phyloP scores from a whole-genome alignment of 2,888 invertebrate genomes.

The Choreutis nemorana region DNA sequence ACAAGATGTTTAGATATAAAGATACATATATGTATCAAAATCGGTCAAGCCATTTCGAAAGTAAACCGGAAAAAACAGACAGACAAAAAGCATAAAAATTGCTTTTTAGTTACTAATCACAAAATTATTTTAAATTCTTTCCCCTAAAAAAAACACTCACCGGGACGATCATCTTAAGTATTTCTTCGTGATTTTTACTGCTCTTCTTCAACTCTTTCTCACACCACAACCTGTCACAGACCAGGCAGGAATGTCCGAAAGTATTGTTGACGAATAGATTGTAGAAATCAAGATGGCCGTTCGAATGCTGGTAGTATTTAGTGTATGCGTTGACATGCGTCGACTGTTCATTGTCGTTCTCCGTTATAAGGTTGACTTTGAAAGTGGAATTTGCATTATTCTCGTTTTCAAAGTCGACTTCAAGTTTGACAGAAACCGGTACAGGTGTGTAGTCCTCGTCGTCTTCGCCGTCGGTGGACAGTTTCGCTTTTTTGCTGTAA shows the following conservation, averaged over 20 bases:
- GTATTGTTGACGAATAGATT: conserved; percentile 14
- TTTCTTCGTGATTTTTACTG: not conserved
- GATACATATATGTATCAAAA: too few relatives aligned
- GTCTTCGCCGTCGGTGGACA: too few relatives aligned
- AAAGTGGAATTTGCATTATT: too few relatives aligned
- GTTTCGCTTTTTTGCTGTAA: too few relatives aligned
- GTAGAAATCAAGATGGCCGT: conserved; percentile 16
- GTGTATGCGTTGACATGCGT: too few relatives aligned
- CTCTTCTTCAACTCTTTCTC: conserved; percentile 11
- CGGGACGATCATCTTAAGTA: not conserved
- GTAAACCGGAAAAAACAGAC: not conserved
- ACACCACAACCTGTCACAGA: conserved; percentile 17
- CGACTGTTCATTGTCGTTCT: too few relatives aligned
- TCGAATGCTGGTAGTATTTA: not conserved
- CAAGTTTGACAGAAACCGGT: too few relatives aligned
- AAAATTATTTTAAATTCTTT: not conserved
- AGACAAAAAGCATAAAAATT: not conserved
- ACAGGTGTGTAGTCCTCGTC: too few relatives aligned
- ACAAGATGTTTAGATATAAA: too few relatives aligned
- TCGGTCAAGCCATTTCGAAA: not conserved
- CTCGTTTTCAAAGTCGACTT: too few relatives aligned
- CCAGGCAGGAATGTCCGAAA: conserved; percentile 16
- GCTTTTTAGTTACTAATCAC: not conserved
- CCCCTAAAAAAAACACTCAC: not conserved
- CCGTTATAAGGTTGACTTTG: too few relatives aligned